Conservation (phyloP, 2,113 vertebrate species). For the Rattus norvegicus region GRCr8 NC_086030.1:25750501-25751000, state of each 20-base stretch:
- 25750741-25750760: not conserved
- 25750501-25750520: not conserved
- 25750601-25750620: not conserved
- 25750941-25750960: slow-evolving; percentile 64
- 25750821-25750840: not conserved
- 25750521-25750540: not conserved
- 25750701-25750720: not conserved
- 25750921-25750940: slow-evolving; percentile 19
- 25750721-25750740: not conserved
- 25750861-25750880: not conserved
- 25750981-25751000: slow-evolving; percentile 59
- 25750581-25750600: not conserved
- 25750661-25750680: not conserved
- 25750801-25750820: slow-evolving; percentile 12
- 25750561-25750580: not conserved
- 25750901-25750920: not conserved
- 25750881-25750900: slow-evolving; percentile 41
- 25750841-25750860: not conserved
- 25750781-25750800: slow-evolving; percentile 37
- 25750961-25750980: slow-evolving; percentile 65
- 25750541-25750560: not conserved
- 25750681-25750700: not conserved
- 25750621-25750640: not conserved
- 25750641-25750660: slow-evolving; percentile 8
- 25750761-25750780: slow-evolving; percentile 30